A percentile compares a stretch with the other conserved stretches of the same genome.
phyloP scores from a whole-genome alignment of 2,888 invertebrate genomes.

The Rhagophthalmus giganteus region DNA sequence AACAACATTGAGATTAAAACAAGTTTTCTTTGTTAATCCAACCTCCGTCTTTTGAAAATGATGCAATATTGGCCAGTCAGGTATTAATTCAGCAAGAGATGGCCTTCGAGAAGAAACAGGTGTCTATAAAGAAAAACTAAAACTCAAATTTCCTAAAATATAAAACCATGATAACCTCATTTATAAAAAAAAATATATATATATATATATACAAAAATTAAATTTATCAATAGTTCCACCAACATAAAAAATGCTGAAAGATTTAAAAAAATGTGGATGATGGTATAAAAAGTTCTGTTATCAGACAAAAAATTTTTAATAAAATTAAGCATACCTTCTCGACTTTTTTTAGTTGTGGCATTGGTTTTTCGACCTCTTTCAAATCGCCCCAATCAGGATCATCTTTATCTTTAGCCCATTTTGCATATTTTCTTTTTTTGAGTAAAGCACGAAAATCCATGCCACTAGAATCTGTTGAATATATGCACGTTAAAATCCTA shows the following conservation, averaged over 20 bases:
- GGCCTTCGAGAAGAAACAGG: slow-evolving; percentile 71
- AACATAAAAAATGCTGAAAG: neutral
- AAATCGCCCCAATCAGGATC: slow-evolving; percentile 93
- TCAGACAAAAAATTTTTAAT: neutral
- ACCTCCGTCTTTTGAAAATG: slow-evolving; percentile 84
- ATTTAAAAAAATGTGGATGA: neutral
- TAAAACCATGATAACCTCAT: neutral
- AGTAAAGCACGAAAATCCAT: slow-evolving; percentile 99
- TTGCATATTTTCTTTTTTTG: slow-evolving; percentile 93
- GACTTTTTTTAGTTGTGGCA: slow-evolving; percentile 86
- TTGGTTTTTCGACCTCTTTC: slow-evolving; percentile 87
- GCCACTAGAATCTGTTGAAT: slow-evolving; percentile 82
- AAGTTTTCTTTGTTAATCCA: slow-evolving; percentile 58
- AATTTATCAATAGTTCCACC: too few relatives aligned
- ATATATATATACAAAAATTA: neutral
- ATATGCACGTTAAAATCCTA: neutral
- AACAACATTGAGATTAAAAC: slow-evolving; percentile 22
- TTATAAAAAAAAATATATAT: neutral
- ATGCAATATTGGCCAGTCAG: slow-evolving; percentile 93
- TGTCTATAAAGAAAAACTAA: slow-evolving; percentile 56
- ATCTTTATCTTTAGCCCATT: slow-evolving; percentile 89
- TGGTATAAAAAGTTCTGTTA: neutral
- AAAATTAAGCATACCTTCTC: slow-evolving; percentile 72
- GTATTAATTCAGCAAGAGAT: slow-evolving; percentile 92
- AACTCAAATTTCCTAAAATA: too few relatives aligned